Conservation (phyloP, 2,113 vertebrate genomes). For the Lathamus discolor region DNA sequence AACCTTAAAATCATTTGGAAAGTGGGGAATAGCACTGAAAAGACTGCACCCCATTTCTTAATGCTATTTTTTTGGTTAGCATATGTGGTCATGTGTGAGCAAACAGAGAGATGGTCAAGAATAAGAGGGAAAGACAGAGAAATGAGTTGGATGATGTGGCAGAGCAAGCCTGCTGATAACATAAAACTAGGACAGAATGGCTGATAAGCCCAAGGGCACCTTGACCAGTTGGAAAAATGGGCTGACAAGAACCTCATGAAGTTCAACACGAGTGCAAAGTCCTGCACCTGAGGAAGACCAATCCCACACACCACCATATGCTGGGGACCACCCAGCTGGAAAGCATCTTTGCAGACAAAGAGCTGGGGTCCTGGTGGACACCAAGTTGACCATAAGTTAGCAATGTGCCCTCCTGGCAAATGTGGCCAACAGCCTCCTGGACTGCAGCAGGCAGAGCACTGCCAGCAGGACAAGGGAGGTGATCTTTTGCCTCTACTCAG, state of each 20-base stretch:
- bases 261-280: background rate
- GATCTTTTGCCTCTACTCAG: background rate
- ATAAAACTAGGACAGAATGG: background rate
- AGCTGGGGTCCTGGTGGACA: background rate
- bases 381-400: background rate
- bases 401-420: background rate
- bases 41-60: background rate
- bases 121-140: background rate
- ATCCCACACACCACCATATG: background rate
- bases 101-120: background rate
- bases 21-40: background rate
- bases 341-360: background rate
- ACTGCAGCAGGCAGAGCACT: background rate
- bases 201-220: background rate
- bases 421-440: background rate
- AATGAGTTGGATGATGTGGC: background rate
- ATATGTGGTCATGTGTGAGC: background rate
- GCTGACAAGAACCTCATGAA: background rate
- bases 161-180: background rate
- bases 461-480: background rate
- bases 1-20: background rate
- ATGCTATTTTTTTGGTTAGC: background rate
- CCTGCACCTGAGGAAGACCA: background rate
- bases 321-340: background rate
- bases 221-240: background rate